A percentile compares a stretch with the other conserved stretches of the same genome.
These are phyloP conservation scores for Trichomycterus rosablanca DNA, from an alignment of 2,113 vertebrate species.

Conservation along the genomic window DNA sequence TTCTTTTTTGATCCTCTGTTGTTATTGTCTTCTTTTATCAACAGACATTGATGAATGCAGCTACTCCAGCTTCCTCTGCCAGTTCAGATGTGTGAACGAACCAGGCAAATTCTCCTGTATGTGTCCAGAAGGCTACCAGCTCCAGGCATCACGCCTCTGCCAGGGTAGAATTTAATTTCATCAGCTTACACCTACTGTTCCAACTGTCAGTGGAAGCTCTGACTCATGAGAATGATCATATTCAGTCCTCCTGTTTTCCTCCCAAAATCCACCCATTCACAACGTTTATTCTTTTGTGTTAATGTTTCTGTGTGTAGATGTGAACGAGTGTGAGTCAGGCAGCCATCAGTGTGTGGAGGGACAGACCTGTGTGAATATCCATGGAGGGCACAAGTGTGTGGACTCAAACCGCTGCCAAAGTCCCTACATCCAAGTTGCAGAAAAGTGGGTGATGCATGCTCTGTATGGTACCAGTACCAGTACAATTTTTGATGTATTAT, in stretches of 20 bases:
- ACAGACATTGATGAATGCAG: conserved; percentile 90
- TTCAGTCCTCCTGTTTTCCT: background rate
- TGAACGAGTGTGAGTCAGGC: conserved; percentile 84
- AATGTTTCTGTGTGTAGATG: conserved; percentile 61
- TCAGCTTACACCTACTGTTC: conserved; percentile 4
- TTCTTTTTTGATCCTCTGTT: too few species aligned
- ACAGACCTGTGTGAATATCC: conserved; percentile 82
- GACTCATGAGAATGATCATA: conserved; percentile 18
- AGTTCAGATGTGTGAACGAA: conserved; percentile 82
- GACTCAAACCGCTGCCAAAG: conserved; percentile 78
- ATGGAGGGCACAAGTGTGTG: conserved; percentile 82
- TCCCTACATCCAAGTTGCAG: conserved; percentile 80
- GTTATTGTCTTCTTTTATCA: too few species aligned
- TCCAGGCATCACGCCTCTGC: conserved; percentile 78
- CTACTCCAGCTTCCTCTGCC: conserved; percentile 86
- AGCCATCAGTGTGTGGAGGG: conserved; percentile 72
- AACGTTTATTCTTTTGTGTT: conserved; percentile 1
- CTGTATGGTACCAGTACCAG: too few species aligned
- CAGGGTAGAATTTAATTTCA: conserved; percentile 67
- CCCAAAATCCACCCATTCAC: conserved; percentile 13
- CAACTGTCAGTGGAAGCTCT: conserved; percentile 7
- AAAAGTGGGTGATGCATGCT: conserved; percentile 79
- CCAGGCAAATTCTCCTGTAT: conserved; percentile 82
- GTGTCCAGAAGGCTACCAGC: conserved; percentile 85
- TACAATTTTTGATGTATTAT: too few species aligned